phyloP scores from a whole-genome alignment of 35 echinoderm and acorn worm genomes.

The Anneissia japonica region DNA sequence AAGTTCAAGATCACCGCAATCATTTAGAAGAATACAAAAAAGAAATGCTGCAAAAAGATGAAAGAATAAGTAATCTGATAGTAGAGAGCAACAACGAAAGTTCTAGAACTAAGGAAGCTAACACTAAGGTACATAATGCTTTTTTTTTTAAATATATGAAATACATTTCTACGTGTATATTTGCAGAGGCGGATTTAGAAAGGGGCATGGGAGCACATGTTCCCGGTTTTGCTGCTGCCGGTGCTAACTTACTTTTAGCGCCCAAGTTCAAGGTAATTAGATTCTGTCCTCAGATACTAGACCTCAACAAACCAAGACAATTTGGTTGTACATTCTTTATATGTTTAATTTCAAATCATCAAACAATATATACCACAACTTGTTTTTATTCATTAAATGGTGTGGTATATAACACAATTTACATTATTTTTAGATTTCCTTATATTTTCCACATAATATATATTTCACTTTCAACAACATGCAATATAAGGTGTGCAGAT shows the following conservation, averaged over 20 bases:
- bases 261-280: not conserved
- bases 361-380: too few species aligned
- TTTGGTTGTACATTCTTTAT: not conserved
- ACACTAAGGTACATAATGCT: conserved; percentile 45
- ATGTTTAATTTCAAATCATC: too few species aligned
- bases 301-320: not conserved
- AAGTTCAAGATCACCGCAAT: conserved; percentile 29
- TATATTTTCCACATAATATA: too few species aligned
- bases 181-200: too few species aligned
- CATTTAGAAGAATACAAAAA: conserved; percentile 14
- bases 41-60: conserved; percentile 24
- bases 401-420: too few species aligned
- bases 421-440: too few species aligned
- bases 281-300: not conserved
- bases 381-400: too few species aligned
- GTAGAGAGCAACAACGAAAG: conserved; percentile 57
- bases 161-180: too few species aligned
- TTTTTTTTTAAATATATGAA: too few species aligned
- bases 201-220: not conserved
- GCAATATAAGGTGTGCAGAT: too few species aligned
- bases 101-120: conserved; percentile 38
- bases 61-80: conserved; percentile 25
- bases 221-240: not conserved
- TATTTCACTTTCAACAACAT: too few species aligned
- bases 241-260: not conserved